A percentile compares a stretch with the other conserved stretches of the same genome.
Evolutionary conservation across 2,888 invertebrate genomes (phyloP).

Genomic region (Acheta domesticus): DNA sequence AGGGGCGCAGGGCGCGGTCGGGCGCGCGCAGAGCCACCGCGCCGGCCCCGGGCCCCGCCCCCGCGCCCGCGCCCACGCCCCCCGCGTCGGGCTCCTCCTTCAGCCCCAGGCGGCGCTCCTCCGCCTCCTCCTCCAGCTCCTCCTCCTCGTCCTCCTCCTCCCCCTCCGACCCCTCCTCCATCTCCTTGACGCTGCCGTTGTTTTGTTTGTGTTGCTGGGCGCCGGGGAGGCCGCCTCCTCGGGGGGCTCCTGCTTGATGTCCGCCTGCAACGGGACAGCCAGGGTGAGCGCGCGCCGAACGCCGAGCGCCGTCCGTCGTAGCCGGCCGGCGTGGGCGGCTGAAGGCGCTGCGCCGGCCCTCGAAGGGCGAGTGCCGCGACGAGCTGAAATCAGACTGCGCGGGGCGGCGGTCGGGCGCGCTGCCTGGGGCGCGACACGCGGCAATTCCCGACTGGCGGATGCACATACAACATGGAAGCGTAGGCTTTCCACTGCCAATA

Average conservation of each 20-base stretch:
- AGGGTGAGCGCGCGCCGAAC: constrained; percentile 36
- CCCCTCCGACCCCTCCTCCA: constrained; percentile 55
- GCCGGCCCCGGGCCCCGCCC: constrained; percentile 45
- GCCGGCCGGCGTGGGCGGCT: not conserved
- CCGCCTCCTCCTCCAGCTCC: constrained; percentile 39
- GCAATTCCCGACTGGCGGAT: too few species aligned
- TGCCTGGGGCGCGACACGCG: not conserved
- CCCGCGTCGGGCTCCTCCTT: constrained; percentile 50
- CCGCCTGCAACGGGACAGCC: constrained; percentile 55
- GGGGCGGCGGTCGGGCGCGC: not conserved
- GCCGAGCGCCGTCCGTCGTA: not conserved
- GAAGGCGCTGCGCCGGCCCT: constrained; percentile 6
- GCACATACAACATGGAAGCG: too few species aligned
- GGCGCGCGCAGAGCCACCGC: not conserved
- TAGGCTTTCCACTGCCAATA: too few species aligned
- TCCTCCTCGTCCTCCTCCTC: constrained; percentile 53
- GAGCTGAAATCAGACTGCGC: not conserved
- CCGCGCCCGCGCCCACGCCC: constrained; percentile 56
- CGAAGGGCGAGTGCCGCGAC: not conserved
- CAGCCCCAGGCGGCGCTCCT: constrained; percentile 24
- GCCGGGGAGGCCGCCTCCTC: constrained; percentile 48
- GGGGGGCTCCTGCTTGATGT: constrained; percentile 56
- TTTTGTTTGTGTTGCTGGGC: constrained; percentile 40
- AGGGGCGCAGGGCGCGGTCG: constrained; percentile 29
- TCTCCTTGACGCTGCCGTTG: constrained; percentile 51